Base-by-base conservation (phyloP, 2,888 invertebrate genomes). In the Glaucopsyche alexis region DNA sequence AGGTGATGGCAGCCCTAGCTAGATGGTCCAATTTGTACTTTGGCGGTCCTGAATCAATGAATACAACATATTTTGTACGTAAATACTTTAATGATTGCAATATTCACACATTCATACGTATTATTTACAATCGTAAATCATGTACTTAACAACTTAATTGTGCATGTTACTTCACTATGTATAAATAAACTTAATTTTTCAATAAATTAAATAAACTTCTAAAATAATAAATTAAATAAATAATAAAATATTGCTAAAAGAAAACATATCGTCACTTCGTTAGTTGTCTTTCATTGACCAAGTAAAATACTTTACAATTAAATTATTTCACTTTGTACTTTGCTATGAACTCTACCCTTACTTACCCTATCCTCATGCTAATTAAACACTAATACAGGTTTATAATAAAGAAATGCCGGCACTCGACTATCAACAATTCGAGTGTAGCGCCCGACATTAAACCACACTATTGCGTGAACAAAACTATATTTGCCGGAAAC, bases 31-130 rank as follows among this genome's bases (percentile, higher is more conserved):
- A 29, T 29, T 3, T 29, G 29, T 29, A 29, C 29, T 29, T 29
- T 42, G 7, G 6, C 4, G 6, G 42, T 7, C 42, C 1, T 42
- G 7, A 42, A 42, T 42, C 8, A 67, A n/a, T 38, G 7, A 64
- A 71, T 40, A 55, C 29, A 72, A 73, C 71, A 74, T 76, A 77
- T 80, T 74, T 71, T 84, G 83, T 88, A 90, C 84, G 87, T 91
- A 90, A 91, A 92, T 93, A 92, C 85, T 91, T 91, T 92, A 91
- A 89, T 90, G 88, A 88, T 89, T 85, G 87, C 85, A 88, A 87
- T 91, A 89, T 88, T 87, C 91, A 92, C 91, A 91, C 91, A 86
- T 83, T 89, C 90, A 89, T 91, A 87, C 67, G 87, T 81, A 85
- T 82, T 91, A 91, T 91, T 88, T 91, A 92, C 92, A 91, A 83